Conservation (phyloP, 2,888 invertebrate species). For the Opisthograptis luteolata region DNA sequence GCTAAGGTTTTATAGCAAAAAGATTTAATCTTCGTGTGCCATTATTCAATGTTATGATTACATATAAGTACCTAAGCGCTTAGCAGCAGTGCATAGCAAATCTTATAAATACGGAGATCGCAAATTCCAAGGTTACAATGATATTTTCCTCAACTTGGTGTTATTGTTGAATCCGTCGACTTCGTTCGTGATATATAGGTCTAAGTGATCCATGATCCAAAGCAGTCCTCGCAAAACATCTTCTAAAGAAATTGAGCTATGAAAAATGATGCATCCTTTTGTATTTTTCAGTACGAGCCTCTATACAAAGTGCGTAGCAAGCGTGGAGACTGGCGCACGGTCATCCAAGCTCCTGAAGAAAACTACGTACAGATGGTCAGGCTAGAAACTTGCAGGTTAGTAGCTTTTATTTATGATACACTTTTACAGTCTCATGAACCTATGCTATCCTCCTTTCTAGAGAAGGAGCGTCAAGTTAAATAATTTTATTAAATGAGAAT, state of each 20-base stretch:
- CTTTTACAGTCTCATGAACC: no score
- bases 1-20: no score
- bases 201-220: no score
- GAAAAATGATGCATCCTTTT: no score
- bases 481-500: no score
- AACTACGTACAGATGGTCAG: constrained; percentile 68
- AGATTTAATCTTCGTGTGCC: no score
- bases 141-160: constrained; percentile 35
- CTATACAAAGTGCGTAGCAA: constrained; percentile 60
- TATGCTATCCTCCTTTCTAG: no score
- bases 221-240: no score
- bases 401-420: constrained; percentile 23
- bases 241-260: no score
- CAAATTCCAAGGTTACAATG: constrained; percentile 33
- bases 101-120: constrained; percentile 30
- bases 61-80: not conserved
- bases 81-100: constrained; percentile 9
- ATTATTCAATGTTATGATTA: not conserved
- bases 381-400: constrained; percentile 67
- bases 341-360: constrained; percentile 64
- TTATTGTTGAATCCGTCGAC: no score
- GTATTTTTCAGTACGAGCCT: constrained; percentile 63
- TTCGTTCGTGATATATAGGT: no score
- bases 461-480: no score
- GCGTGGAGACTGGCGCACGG: constrained; percentile 55